Evolutionary conservation across 2,888 invertebrate genomes (phyloP).

Genomic region (Conops quadrifasciatus): DNA sequence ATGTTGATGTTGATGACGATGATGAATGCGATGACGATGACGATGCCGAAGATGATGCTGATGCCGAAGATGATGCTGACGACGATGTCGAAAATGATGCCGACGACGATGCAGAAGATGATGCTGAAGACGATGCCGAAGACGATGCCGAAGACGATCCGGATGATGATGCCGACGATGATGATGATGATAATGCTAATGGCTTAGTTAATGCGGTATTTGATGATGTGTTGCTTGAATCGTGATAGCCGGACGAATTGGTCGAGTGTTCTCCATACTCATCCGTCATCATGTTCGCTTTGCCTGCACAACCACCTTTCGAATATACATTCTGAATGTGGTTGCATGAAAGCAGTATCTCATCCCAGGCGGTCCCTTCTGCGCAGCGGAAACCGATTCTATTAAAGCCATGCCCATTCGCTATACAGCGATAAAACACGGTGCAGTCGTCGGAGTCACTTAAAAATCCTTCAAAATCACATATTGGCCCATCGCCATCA

Average conservation of each 20-base stretch:
- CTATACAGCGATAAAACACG: slow-evolving; percentile 81
- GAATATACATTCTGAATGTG: slow-evolving; percentile 72
- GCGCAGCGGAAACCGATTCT: slow-evolving; percentile 79
- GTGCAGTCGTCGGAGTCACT: slow-evolving; percentile 75
- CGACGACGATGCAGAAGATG: neutral
- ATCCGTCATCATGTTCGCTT: slow-evolving; percentile 43
- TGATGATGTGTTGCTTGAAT: slow-evolving; percentile 48
- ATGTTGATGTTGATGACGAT: slow-evolving; percentile 38
- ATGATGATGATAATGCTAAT: slow-evolving; percentile 38
- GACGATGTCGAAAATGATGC: slow-evolving; percentile 26
- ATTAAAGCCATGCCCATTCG: slow-evolving; percentile 70
- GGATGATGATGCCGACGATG: slow-evolving; percentile 43
- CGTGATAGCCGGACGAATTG: slow-evolving; percentile 53
- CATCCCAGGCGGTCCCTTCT: slow-evolving; percentile 82
- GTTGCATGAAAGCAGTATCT: slow-evolving; percentile 74
- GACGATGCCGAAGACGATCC: slow-evolving; percentile 12
- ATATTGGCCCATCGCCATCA: slow-evolving; percentile 59
- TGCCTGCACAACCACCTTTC: slow-evolving; percentile 65
- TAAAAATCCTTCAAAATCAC: slow-evolving; percentile 76
- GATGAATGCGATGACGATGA: slow-evolving; percentile 12
- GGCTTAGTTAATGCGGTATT: slow-evolving; percentile 43
- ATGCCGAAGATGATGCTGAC: too few species aligned
- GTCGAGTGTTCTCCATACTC: slow-evolving; percentile 49
- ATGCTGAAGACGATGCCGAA: too few species aligned
- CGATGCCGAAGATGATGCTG: neutral